These are phyloP conservation scores for Chloebia gouldiae DNA, from an alignment of 2,113 vertebrate species.

Conservation along the genomic window DNA sequence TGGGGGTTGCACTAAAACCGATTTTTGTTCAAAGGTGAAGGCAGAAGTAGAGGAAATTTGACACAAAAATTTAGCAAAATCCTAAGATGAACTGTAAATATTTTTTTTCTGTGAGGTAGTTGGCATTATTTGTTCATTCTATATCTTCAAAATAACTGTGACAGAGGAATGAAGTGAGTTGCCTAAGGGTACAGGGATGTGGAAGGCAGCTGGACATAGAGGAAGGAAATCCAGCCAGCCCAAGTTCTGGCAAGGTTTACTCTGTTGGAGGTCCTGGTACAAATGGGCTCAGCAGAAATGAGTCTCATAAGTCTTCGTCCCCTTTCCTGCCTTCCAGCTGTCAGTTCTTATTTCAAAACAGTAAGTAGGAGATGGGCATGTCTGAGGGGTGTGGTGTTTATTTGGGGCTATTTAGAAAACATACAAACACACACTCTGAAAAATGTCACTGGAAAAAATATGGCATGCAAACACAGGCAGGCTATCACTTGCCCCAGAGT, in stretches of 20 bases:
- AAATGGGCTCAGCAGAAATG: background rate
- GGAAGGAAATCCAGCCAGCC: background rate
- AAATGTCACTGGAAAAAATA: constrained; percentile 21
- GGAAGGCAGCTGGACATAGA: background rate
- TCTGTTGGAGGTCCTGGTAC: background rate
- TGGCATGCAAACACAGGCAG: background rate
- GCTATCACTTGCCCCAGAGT: background rate
- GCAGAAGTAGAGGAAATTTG: background rate
- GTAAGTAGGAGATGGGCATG: background rate
- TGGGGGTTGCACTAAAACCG: background rate
- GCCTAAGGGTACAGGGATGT: background rate
- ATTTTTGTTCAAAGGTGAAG: background rate
- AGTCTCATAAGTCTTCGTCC: background rate
- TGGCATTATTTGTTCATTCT: background rate
- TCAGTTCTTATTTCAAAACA: background rate
- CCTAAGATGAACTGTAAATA: background rate
- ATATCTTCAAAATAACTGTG: background rate
- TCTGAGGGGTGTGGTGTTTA: background rate
- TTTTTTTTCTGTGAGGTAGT: background rate
- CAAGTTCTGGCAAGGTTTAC: background rate
- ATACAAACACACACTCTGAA: background rate
- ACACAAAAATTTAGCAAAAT: background rate
- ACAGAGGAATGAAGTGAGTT: background rate
- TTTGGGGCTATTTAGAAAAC: background rate
- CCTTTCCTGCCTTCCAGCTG: background rate